Base-by-base conservation (phyloP, 1,140 invertebrate genomes). In the Aethina tumida region DNA sequence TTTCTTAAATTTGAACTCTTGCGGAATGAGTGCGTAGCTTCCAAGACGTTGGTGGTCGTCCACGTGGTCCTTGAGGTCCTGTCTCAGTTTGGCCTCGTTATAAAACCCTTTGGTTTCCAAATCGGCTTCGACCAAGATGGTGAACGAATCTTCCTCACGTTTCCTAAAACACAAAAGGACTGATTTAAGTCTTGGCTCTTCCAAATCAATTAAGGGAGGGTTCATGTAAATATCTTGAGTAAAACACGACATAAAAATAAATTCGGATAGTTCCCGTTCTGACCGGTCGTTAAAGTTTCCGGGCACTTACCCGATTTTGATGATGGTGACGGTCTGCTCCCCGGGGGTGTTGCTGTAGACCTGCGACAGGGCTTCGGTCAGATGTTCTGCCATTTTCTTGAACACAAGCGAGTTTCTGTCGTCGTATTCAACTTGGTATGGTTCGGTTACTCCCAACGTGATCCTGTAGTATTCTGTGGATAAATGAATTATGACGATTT, bases 1-100 rank as follows among this genome's bases (percentile, higher is more conserved):
- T 37, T 56, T 44, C 39, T 60, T 58, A 43, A 71, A 70, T 8
- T 50, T 47, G 49, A 73, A 73, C 28, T 65, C 64, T 21, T 71
- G 62, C 2, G 49, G 31, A 18, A 39, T 28, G 2, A 55, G 55
- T 4, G 43, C 45, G 3, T 50, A 31, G 3, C 32, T 14, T 9
- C 59, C 62, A 7, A 64, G 30, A 15, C 40, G 53, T 25, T 44
- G 50, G 26, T 62, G 66, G 4, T 47, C 40, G 18, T 58, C 59
- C 35, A 70, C 60, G 29, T 57, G 51, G 6, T 58, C 47, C 35
- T 59, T 53, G 8, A 73, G 32, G 2, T 53, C 39, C 13, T 56
- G 47, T 28, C 55, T 50, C n/a, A 72, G 47, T 1, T 38, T 50
- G 5, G 56, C 30, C 16, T 50, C 38, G 18, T 69, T 50, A 32